phyloP scores from a whole-genome alignment of 2,888 invertebrate species.

The Spodoptera picta region DNA sequence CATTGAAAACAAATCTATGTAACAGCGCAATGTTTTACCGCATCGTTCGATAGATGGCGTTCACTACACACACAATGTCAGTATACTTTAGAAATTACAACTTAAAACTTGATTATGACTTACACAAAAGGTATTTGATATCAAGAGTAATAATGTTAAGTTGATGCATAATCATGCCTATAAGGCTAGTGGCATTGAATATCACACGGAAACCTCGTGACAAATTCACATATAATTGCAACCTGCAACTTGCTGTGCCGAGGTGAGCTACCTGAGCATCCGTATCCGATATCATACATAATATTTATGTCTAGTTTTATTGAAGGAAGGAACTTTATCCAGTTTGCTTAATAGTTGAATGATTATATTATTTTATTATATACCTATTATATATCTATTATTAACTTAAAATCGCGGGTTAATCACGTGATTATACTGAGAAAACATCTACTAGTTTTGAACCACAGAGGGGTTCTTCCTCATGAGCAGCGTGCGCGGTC shows the following conservation, averaged over 20 bases:
- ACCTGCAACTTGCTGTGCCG: slow-evolving; percentile 36
- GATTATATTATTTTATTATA: no score
- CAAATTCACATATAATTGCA: slow-evolving; percentile 58
- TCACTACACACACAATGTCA: no score
- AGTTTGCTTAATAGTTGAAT: no score
- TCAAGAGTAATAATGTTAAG: slow-evolving; percentile 7
- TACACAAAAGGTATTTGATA: background rate
- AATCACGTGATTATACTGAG: no score
- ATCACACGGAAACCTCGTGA: slow-evolving; percentile 54
- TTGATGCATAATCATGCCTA: slow-evolving; percentile 7
- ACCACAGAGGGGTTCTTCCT: no score
- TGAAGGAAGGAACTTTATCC: slow-evolving; percentile 38
- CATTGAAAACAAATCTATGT: no score
- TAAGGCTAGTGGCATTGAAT: slow-evolving; percentile 44
- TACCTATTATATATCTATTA: no score
- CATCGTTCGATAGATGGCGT: no score
- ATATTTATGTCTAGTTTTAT: slow-evolving; percentile 52
- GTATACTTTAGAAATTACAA: background rate
- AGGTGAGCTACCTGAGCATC: slow-evolving; percentile 54
- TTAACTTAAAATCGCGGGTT: no score
- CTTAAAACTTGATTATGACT: slow-evolving; percentile 9
- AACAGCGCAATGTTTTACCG: no score
- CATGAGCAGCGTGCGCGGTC: no score
- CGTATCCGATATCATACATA: slow-evolving; percentile 59
- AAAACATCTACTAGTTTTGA: no score